Base-by-base conservation (phyloP, 2,113 vertebrate genomes). In the Pipra filicauda region DNA sequence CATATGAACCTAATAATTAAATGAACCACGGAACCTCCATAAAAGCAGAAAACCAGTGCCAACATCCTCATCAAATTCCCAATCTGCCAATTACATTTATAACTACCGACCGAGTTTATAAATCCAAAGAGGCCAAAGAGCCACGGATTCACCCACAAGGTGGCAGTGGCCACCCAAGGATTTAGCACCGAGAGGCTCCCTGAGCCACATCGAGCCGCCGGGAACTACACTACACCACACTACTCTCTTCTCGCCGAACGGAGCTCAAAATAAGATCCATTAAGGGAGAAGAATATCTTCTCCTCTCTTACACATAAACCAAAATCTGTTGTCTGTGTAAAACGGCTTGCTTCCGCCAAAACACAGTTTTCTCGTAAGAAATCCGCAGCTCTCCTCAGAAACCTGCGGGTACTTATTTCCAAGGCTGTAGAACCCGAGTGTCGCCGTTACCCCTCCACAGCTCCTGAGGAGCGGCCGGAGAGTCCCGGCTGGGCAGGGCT, bases 171-270 rank as follows among this genome's bases (percentile, higher is more conserved):
- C 27, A 12, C 0, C 0, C 64, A 3, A 2, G 17, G 1, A 6
- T 7, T 31, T 2, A 4, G 15, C n/a, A 52, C 23, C 48, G 2
- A 57, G 12, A 30, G 31, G 28, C 4, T 33, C 20, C 49, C 65
- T 2, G 30, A 5, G 19, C 8, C 43, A 11, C 54, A 22, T 0
- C 16, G 35, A 39, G 65, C 46, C 31, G 23, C 15, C 7, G 19
- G 20, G 6, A 74, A 3, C 19, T 3, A 6, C 31, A 2, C 9
- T 0, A 15, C 8, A 61, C 14, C 23, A 41, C n/a, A 37, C 35
- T 26, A 3, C 9, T 1, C 33, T 6, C 21, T 8, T 7, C 57
- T 1, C 51, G 16, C 6, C 2, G 16, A 48, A 41, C 0, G 1
- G 13, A 51, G 3, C 19, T 7, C 2, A 15, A 9, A 52, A 22